Evolutionary conservation across 2,888 invertebrate species (phyloP).

Genomic region (Muscina levida): DNA sequence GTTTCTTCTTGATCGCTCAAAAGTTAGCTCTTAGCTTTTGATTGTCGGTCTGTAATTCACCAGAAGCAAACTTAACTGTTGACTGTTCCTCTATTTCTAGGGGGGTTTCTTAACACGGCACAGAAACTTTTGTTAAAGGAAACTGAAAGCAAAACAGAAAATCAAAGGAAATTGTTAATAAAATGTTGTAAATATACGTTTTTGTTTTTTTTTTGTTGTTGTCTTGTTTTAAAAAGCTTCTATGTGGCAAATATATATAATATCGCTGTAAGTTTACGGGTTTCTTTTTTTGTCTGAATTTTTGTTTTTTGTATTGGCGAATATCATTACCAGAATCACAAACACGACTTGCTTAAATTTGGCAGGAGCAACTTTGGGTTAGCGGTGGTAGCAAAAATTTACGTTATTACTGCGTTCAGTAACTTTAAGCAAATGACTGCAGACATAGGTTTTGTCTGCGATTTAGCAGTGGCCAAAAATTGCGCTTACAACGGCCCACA

Average conservation of each 20-base stretch:
- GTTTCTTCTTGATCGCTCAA: constrained; percentile 21
- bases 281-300: too few species aligned
- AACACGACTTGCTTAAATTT: constrained; percentile 66
- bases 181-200: not conserved
- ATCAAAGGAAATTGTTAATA: constrained; percentile 2
- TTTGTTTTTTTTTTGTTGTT: constrained; percentile 31
- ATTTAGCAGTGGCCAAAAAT: constrained; percentile 78
- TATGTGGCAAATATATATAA: too few species aligned
- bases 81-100: not conserved
- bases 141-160: constrained; percentile 15
- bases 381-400: constrained; percentile 68
- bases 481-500: constrained; percentile 70
- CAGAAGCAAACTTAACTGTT: not conserved
- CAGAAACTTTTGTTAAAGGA: constrained; percentile 8
- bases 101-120: not conserved
- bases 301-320: not conserved
- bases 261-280: not conserved
- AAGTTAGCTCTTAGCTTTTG: constrained; percentile 52
- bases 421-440: constrained; percentile 80
- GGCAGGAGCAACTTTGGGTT: constrained; percentile 69
- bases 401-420: constrained; percentile 80
- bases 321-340: constrained; percentile 67
- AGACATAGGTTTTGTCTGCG: constrained; percentile 78
- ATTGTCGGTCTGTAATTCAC: constrained; percentile 53
- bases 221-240: too few species aligned